Base-by-base conservation (phyloP, 1,140 invertebrate genomes). In the Bacillus rossius region DNA sequence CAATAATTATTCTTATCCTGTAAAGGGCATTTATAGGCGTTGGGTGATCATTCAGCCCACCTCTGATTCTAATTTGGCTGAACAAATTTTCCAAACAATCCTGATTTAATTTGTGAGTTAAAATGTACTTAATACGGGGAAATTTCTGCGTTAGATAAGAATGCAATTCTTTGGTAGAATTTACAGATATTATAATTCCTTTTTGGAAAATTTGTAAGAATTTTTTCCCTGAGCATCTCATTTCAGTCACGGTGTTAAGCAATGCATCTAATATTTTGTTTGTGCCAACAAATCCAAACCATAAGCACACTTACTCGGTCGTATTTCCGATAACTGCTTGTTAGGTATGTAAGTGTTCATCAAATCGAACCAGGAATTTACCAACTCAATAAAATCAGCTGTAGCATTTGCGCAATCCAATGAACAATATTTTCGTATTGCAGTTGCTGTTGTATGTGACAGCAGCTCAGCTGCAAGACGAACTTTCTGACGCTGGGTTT, bases 121-220 rank as follows among this genome's bases (percentile, higher is more conserved):
- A 41, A 34, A 34, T 34, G 29, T 34, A 34, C 29, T 34, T 34
- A 34, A 34, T 34, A 10, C 29, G 4, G 29, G 10, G 29, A 34
- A 7, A 34, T 34, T 34, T 34, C 10, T 34, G 29, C 5, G 4
- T 34, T 10, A 34, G 29, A 10, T 10, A 34, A 34, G 5, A 34
- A 34, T 34, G 10, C 29, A 34, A 10, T 34, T 10, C 29, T 10
- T 34, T 34, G 29, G 29, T 34, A 7, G 16, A 60, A 49, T 23
- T 64, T 45, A 13, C 55, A 25, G 16, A 58, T 29, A 42, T 29
- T 43, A 62, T 14, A 16, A 62, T 34, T 55, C 53, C 60, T 51
- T 60, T 60, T 25, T 67, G 65, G 59, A 66, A 67, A 10, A 54
- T 47, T 19, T 59, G 57, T 26, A 66, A 29, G 3, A n/a, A 26